Evolutionary conservation across 2,888 invertebrate genomes (phyloP), one percentile per base, ranked within the genome.

Genomic region (Acanthosepion pharaonis): DNA sequence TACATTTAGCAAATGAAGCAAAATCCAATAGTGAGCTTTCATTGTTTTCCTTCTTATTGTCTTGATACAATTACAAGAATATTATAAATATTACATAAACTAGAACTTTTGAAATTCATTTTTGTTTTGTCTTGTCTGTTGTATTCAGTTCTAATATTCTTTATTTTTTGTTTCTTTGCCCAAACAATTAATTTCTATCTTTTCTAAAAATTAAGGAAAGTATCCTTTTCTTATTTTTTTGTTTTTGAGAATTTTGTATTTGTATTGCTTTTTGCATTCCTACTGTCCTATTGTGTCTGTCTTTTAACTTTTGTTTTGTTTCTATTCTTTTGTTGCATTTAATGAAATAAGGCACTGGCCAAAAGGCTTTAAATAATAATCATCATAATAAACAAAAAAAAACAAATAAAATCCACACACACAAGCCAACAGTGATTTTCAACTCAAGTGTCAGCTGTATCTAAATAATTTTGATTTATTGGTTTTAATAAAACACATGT

Each of bases 371-470:
- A 78, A 78, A 78, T 78, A 78, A n/a, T 78, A n/a, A 78, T 78
- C 78, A 78, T 33, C 78, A 33, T 78, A 33, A 78, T 78, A 78
- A 78, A 78, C 11, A 78, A 78, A 78, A 33, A 8, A 78, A n/a
- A n/a, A 6, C 0, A 78, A 78, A 1, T 15, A n/a, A 78, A 33
- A 78, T 33, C 15, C n/a, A 33, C n/a, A 78, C 78, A 78, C n/a
- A 78, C 78, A 78, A 78, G 78, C 78, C 78, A 78, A 78, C 78
- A 78, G 78, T 78, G 78, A 78, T 78, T 78, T 78, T 78, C 78
- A 78, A 78, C 78, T 78, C 78, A 33, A 78, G 78, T 78, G 78
- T 78, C 78, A 78, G 78, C 78, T 78, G 78, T 78, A 78, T 78
- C 78, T 78, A 78, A 78, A 78, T 78, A 78, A 78, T 78, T 78